Percentiles rank a stretch among this genome's conserved stretches.
These are phyloP conservation scores for Nemapogon koenigi DNA, from an alignment of 2,888 invertebrate genomes.

Conservation along the genomic window DNA sequence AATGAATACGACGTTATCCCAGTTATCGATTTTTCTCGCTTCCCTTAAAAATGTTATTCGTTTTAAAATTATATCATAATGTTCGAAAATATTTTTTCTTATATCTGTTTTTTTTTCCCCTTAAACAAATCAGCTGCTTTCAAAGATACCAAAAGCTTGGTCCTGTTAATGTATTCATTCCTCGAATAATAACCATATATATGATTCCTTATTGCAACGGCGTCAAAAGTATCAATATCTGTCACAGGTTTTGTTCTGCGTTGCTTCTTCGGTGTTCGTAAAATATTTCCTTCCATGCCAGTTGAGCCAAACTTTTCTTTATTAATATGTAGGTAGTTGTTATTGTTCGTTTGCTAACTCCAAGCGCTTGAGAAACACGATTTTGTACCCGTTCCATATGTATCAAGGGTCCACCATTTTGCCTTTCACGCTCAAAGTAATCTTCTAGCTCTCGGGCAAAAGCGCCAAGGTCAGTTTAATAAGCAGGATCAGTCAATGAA, in stretches of 20 bases:
- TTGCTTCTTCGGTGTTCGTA: conserved; percentile 10
- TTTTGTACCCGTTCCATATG: conserved; percentile 14
- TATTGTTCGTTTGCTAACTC: conserved; percentile 15
- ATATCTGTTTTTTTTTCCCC: conserved; percentile 14
- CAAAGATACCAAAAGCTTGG: neutral
- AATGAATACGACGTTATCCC: conserved; percentile 15
- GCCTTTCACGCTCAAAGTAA: conserved; percentile 16
- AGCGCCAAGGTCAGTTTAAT: no score
- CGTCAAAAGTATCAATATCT: neutral
- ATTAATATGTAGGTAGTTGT: conserved; percentile 13
- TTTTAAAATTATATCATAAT: conserved; percentile 2
- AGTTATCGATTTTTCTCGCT: conserved; percentile 10
- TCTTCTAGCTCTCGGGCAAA: conserved; percentile 16
- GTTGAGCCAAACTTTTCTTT: conserved; percentile 15
- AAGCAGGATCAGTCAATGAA: no score
- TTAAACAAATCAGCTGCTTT: conserved; percentile 10
- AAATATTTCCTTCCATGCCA: conserved; percentile 9
- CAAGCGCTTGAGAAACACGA: conserved; percentile 18
- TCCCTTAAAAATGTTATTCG: conserved; percentile 6
- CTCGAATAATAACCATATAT: neutral
- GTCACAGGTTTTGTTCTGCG: neutral
- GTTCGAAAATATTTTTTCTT: conserved; percentile 16
- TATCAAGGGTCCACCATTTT: conserved; percentile 18
- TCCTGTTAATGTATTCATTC: conserved; percentile 9
- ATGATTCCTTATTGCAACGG: neutral